Evolutionary conservation across 2,888 invertebrate species (phyloP), one percentile per base, ranked within the genome.

Genomic region (Drosophila antonietae): DNA sequence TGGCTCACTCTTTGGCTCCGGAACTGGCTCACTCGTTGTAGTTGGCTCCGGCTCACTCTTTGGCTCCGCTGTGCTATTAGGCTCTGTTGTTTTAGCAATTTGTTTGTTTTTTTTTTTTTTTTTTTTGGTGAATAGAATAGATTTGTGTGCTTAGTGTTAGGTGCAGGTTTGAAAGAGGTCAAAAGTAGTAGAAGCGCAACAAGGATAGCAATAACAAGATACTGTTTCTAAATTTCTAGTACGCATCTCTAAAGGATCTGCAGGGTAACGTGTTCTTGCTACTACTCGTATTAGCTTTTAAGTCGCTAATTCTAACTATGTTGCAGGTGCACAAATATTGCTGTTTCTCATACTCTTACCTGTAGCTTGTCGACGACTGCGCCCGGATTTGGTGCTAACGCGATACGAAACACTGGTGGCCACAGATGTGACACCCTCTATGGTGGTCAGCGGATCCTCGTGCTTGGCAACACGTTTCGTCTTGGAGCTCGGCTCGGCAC

Each of bases 361-460:
- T 81, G 78, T 55, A 0, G 75, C 78, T 73, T 90, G 85, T 33
- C 92, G 89, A n/a, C 90, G 85, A 20, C 67, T 84, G 8, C 92
- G 90, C 39, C 93, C 93, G 68, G 90, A 68, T 73, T 94, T 94
- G 20, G 94, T 94, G 86, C 96, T 96, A 73, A 97, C 96, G 91
- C 95, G 95, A 91, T 95, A 97, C 0, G 96, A 96, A 4, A 97
- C 95, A 89, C 96, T 96, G 0, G 96, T 97, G 85, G 96, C 96
- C 14, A 96, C 96, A 0, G 92, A 91, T 0, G 95, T 95, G 33
- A 96, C 95, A 46, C 95, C 96, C 62, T 94, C 93, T 31, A 94
- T 94, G 15, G 76, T 75, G 12, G 39, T 41, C 23, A 80, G 60
- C 0, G 94, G 90, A 90, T 93, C 93, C 2, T 79, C 75, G 4